These are phyloP conservation scores for Naso thynnoides DNA, from an alignment of 2,797 vertebrate species.

Conservation along the genomic window DNA sequence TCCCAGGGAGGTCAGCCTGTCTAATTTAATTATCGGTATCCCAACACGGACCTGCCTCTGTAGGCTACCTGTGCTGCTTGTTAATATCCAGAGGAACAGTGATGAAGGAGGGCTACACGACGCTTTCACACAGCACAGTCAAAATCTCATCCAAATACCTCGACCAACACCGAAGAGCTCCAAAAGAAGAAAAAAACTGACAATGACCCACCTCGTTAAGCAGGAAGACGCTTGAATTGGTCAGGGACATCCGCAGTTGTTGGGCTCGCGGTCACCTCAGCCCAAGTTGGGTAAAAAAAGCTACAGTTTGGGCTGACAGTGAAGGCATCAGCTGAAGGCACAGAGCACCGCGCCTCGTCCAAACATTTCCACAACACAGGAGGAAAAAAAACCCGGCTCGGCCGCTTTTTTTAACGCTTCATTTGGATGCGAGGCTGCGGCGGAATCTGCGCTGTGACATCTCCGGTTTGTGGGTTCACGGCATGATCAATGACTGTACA, in stretches of 20 bases:
- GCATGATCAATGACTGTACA: conserved; percentile 73
- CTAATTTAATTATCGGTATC: conserved; percentile 45
- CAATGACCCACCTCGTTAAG: conserved; percentile 83
- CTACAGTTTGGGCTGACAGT: conserved; percentile 29
- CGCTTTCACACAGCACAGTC: not conserved
- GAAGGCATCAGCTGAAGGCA: conserved; percentile 16
- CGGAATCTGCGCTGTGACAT: conserved; percentile 44
- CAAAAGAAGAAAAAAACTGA: conserved; percentile 18
- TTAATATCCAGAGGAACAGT: conserved; percentile 7
- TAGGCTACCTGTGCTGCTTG: not conserved
- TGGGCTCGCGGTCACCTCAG: conserved; percentile 55
- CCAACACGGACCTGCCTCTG: conserved; percentile 26
- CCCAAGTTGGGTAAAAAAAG: conserved; percentile 47
- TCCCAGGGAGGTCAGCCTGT: conserved; percentile 57
- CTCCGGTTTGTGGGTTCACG: conserved; percentile 55
- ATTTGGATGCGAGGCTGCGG: conserved; percentile 33
- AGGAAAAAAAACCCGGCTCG: not conserved
- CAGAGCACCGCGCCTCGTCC: conserved; percentile 43
- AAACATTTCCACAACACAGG: conserved; percentile 38
- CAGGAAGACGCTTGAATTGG: conserved; percentile 85
- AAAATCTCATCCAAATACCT: conserved; percentile 1
- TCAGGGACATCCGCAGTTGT: conserved; percentile 83
- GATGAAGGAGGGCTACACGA: not conserved
- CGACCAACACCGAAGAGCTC: not conserved
- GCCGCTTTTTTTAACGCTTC: conserved; percentile 27